Base-by-base conservation (phyloP, 1,140 invertebrate species). In the Mycetomoellerius zeteki region DNA sequence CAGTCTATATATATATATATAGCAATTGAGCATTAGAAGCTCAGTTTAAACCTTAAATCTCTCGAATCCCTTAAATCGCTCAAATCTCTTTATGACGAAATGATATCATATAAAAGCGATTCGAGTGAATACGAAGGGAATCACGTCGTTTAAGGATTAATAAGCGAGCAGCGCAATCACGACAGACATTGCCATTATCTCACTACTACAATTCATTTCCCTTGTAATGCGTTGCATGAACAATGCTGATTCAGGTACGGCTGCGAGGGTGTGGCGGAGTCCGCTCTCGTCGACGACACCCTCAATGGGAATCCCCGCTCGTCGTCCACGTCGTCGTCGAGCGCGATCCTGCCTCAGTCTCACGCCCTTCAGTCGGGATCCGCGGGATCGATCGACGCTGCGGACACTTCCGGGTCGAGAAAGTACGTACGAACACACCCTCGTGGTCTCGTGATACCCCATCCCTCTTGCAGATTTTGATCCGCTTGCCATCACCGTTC, bases 271-370 rank as follows among this genome's bases (percentile, higher is more conserved):
- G 92, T 90, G 84, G 86, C 92, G 87, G 93, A 94, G 88, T 94
- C 94, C 87, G 91, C 92, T 90, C 90, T 94, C 90, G 93, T 94
- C 90, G 94, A 94, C 91, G 94, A 94, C 91, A 94, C 92, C 90
- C 93, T 94, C 92, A 94, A 94, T 90, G 94, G 94, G 73, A 94
- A 94, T 93, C 90, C 92, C 90, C 92, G 89, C 85, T 87, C 93
- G 84, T 89, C 88, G 84, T 90, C 91, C 69, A 86, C 90, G 86
- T 87, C 88, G 80, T 85, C 88, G 85, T 89, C 92, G 72, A 78
- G 86, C 72, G 81, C 87, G 87, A 90, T 90, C 88, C 89, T 86
- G 89, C 89, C 93, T 88, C 89, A 87, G 69, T 87, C 86, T 87
- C 81, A 81, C 81, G 30, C 77, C 76, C 73, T 88, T 62, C 89